Percentiles rank a stretch among this genome's conserved stretches.
Evolutionary conservation across 1,140 invertebrate species (phyloP).

Genomic region (Zaprionus lachaisei): DNA sequence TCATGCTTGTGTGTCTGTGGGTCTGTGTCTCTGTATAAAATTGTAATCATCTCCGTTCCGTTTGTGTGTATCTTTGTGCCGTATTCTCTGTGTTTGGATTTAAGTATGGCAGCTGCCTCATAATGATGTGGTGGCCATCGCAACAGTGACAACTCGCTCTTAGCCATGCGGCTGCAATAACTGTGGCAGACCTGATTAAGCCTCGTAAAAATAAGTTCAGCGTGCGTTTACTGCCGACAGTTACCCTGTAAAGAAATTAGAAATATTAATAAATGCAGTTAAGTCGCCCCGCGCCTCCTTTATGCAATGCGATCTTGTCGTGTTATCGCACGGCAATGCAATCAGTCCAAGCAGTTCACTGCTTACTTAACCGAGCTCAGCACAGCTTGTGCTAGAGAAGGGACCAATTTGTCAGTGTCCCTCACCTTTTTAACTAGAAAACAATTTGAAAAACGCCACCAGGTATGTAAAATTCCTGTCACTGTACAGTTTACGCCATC

Average conservation of each 20-base stretch:
- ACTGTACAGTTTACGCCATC: not conserved
- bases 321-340: too few relatives aligned
- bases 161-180: conserved; percentile 43
- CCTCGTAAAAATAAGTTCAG: conserved; percentile 1
- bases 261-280: too few relatives aligned
- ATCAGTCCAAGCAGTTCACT: too few relatives aligned
- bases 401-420: too few relatives aligned
- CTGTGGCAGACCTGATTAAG: conserved; percentile 52
- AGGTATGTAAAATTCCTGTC: too few relatives aligned
- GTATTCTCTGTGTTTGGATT: conserved; percentile 33
- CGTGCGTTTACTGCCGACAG: not conserved
- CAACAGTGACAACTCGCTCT: conserved; percentile 31
- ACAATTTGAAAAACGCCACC: too few relatives aligned
- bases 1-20: not conserved
- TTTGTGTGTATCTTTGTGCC: conserved; percentile 22
- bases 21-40: conserved; percentile 8
- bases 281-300: too few relatives aligned
- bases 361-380: too few relatives aligned
- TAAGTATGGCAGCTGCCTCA: conserved; percentile 51
- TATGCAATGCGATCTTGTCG: too few relatives aligned
- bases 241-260: not conserved
- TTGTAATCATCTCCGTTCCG: conserved; percentile 2
- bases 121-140: conserved; percentile 56
- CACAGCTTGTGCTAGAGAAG: too few relatives aligned
- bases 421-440: too few relatives aligned